Conservation (phyloP, 2,113 vertebrate genomes). For the Cinclus mexicanus region DNA sequence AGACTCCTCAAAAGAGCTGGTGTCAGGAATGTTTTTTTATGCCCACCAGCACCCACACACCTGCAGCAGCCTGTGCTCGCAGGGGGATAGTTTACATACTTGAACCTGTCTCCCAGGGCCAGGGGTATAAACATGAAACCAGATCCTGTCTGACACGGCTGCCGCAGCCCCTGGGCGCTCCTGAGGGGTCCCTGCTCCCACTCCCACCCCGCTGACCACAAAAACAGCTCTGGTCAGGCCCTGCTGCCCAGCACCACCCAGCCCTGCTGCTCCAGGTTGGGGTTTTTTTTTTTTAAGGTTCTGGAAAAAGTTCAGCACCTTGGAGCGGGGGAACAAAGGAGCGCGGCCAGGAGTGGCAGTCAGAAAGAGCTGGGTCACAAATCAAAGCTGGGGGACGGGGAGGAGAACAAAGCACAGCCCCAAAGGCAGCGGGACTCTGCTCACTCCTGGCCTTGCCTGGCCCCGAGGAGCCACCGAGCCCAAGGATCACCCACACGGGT, state of each 20-base stretch:
- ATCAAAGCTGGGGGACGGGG: background rate
- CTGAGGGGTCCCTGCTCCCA: conserved; percentile 47
- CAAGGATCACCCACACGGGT: background rate
- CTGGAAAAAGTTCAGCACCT: background rate
- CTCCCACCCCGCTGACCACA: background rate
- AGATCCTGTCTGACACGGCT: conserved; percentile 49
- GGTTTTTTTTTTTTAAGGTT: background rate
- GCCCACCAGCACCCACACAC: conserved; percentile 75
- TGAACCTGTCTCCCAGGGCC: conserved; percentile 76
- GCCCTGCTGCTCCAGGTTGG: background rate
- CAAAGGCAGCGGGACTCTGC: background rate
- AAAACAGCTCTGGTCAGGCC: accelerated
- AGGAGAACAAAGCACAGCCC: background rate
- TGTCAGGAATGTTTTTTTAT: conserved; percentile 76
- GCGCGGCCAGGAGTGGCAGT: background rate
- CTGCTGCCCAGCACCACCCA: background rate
- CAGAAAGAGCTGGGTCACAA: background rate
- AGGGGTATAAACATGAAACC: conserved; percentile 77
- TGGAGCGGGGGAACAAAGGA: background rate
- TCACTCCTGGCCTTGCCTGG: background rate
- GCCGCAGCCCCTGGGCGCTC: conserved; percentile 57
- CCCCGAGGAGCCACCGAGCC: background rate
- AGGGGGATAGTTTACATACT: conserved; percentile 79
- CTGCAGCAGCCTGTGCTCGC: conserved; percentile 69
- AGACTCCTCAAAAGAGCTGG: conserved; percentile 55